Conservation (phyloP, 2,113 vertebrate genomes). For the Rousettus leschenaultii region DNA sequence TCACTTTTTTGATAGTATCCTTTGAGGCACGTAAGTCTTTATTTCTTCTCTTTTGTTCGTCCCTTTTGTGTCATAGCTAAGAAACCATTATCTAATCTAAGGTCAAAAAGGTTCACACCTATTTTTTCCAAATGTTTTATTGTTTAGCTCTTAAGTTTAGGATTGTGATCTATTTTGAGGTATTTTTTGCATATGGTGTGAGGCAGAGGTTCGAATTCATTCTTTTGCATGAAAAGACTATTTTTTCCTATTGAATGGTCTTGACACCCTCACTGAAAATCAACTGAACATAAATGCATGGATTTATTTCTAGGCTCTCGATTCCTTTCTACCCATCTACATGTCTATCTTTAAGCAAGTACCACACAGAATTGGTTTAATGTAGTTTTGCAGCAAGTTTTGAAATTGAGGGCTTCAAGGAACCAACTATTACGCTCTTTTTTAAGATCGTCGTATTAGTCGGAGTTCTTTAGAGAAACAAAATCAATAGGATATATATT, state of each 20-base stretch:
- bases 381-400: not conserved
- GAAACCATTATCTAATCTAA: not conserved
- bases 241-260: not conserved
- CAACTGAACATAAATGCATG: not conserved
- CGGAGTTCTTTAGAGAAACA: no score
- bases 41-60: not conserved
- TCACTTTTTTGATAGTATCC: not conserved
- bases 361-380: not conserved
- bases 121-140: not conserved
- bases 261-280: not conserved
- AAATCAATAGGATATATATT: no score
- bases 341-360: not conserved
- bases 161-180: conserved; percentile 10
- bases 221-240: not conserved
- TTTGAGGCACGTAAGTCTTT: not conserved
- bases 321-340: not conserved
- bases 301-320: not conserved
- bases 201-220: not conserved
- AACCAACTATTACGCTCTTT: not conserved
- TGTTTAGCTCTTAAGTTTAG: not conserved
- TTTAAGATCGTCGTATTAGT: not conserved
- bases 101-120: not conserved
- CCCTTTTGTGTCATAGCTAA: not conserved
- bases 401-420: conserved; percentile 14
- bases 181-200: not conserved